Conservation (phyloP, 64 coral and sea anemone species). For the Astreopora myriophthalma region DNA sequence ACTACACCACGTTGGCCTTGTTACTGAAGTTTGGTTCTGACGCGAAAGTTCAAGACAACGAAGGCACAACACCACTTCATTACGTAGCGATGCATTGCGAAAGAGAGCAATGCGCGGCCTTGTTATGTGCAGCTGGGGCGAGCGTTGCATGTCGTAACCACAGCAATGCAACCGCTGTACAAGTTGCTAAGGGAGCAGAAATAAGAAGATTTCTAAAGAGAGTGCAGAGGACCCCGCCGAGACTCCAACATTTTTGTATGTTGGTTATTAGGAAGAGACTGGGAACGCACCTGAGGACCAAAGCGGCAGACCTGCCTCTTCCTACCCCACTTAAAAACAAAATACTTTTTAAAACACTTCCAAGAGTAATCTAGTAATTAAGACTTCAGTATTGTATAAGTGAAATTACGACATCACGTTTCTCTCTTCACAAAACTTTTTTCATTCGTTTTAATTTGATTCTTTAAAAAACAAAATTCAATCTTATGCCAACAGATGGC, state of each 20-base stretch:
- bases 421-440: background rate
- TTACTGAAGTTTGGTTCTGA: constrained; percentile 73
- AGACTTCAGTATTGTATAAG: no score
- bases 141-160: background rate
- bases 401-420: background rate
- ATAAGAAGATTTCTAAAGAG: constrained; percentile 5
- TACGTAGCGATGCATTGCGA: constrained; percentile 26
- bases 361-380: constrained; percentile 11
- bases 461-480: no score
- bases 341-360: constrained; percentile 61
- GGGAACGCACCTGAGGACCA: background rate
- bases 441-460: background rate
- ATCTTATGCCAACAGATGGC: background rate
- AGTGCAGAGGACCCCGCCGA: background rate
- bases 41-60: constrained; percentile 26
- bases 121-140: constrained; percentile 60
- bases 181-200: background rate
- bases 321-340: constrained; percentile 38
- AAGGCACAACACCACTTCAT: constrained; percentile 44
- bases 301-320: constrained; percentile 20
- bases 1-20: constrained; percentile 52
- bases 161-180: constrained; percentile 31
- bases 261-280: constrained; percentile 47
- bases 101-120: constrained; percentile 2
- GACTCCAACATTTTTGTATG: constrained; percentile 47